These are phyloP conservation scores for Leptinotarsa rubiginosa DNA, from an alignment of 2,888 invertebrate genomes.

Conservation along the genomic window DNA sequence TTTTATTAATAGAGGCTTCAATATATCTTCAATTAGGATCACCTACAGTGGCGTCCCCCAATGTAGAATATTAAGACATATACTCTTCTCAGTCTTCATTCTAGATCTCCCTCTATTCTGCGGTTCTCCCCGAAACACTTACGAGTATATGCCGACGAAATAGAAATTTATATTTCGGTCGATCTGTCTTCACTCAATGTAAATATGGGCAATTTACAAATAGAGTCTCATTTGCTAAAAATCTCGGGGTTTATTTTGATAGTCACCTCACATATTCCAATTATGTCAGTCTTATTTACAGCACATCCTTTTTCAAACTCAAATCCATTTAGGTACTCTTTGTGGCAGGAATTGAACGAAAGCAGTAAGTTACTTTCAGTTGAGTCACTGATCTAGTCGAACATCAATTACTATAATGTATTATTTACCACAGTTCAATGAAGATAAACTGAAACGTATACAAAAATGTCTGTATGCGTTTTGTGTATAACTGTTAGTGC, in stretches of 20 bases:
- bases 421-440: too few relatives aligned
- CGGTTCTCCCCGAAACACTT: not conserved
- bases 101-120: not conserved
- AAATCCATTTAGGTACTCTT: too few relatives aligned
- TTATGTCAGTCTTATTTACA: too few relatives aligned
- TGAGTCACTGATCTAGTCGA: too few relatives aligned
- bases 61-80: constrained; percentile 16
- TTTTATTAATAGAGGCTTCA: not conserved
- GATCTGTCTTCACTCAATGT: too few relatives aligned
- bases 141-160: constrained; percentile 5
- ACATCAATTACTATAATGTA: too few relatives aligned
- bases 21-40: not conserved
- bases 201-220: not conserved
- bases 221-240: not conserved
- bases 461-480: too few relatives aligned
- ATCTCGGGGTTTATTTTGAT: not conserved
- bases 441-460: too few relatives aligned
- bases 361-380: too few relatives aligned
- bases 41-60: constrained; percentile 2
- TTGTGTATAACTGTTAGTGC: too few relatives aligned
- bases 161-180: not conserved
- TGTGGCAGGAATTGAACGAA: too few relatives aligned
- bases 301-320: too few relatives aligned
- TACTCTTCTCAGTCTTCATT: constrained; percentile 12
- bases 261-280: not conserved